Conservation (phyloP, 2,888 invertebrate genomes). For the Herminia tarsipennalis region DNA sequence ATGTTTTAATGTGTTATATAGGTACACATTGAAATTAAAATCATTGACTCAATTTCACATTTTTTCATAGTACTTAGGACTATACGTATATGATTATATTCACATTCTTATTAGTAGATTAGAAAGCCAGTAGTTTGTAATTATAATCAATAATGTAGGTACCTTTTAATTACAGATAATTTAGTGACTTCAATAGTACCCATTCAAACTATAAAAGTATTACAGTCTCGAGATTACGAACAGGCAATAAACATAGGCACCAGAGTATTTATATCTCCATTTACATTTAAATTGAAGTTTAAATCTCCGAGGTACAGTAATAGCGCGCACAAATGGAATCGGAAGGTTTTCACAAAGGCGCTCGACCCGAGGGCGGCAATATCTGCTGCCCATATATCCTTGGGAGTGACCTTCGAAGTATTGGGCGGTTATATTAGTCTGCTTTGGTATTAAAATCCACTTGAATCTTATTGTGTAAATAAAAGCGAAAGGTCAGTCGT, state of each 20-base stretch:
- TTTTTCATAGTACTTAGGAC: too few species aligned
- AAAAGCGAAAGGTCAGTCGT: too few species aligned
- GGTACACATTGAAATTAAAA: too few species aligned
- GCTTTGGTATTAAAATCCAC: too few species aligned
- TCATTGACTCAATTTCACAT: too few species aligned
- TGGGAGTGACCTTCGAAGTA: neutral
- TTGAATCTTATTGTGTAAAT: too few species aligned
- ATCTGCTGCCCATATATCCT: neutral
- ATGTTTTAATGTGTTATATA: too few species aligned
- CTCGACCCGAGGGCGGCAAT: neutral
- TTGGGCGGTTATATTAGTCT: too few species aligned
- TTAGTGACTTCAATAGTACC: neutral
- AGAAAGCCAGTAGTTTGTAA: too few species aligned
- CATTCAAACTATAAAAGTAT: neutral
- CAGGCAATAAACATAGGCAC: neutral
- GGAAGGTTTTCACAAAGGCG: slow-evolving; percentile 2
- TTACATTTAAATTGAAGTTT: slow-evolving; percentile 13
- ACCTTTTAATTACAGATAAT: neutral
- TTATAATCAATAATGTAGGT: too few species aligned
- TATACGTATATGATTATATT: too few species aligned
- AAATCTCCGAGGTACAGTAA: slow-evolving; percentile 7
- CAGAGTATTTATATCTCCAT: slow-evolving; percentile 8
- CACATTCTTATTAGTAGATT: too few species aligned
- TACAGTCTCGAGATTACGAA: neutral
- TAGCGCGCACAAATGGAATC: slow-evolving; percentile 3